Base-by-base conservation (phyloP, 2,888 invertebrate genomes). In the Tuta absoluta region DNA sequence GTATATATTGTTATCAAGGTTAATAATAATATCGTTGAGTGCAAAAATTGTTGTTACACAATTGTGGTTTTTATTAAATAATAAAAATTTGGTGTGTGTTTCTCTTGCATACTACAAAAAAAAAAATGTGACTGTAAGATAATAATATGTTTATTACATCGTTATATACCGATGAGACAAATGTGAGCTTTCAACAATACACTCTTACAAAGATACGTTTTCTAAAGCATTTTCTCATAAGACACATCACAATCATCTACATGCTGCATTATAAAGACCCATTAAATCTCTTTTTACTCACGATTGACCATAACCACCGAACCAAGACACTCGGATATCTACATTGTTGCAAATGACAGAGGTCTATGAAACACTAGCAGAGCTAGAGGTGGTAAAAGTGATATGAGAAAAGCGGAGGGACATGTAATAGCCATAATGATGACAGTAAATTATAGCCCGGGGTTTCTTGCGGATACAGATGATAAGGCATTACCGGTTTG, bases 21-120 rank as follows among this genome's bases (percentile, higher is more conserved):
- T 14, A 0, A 23, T 19, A 12, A 33, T 17, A 56, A 56, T 12
- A 24, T 56, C n/a, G 28, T 33, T 56, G 19, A 38, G 28, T 65
- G 68, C 66, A 71, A 68, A 65, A 68, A 56, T 56, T 68, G 60
- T 63, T 64, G 63, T 71, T 59, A 59, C 8, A 66, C 28, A 24
- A 17, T 56, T 56, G 28, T 28, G 33, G 28, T 56, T 56, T 33
- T 56, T 70, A 77, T 70, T 76, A 80, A 68, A 78, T 67, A 74
- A 74, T 80, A 68, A 77, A 77, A 72, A 70, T 71, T 74, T 76
- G 74, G 57, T 58, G 10, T 58, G 71, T 28, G 68, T 77, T 79
- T 80, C 66, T 68, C 3, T 45, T 74, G 76, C 70, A 0, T 28
- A 7, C 10, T 19, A n/a, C 5, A 24, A 24, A 11, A 53, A 17